Evolutionary conservation across 2,797 vertebrate species (phyloP).

Genomic region (Hoplostethus atlanticus): DNA sequence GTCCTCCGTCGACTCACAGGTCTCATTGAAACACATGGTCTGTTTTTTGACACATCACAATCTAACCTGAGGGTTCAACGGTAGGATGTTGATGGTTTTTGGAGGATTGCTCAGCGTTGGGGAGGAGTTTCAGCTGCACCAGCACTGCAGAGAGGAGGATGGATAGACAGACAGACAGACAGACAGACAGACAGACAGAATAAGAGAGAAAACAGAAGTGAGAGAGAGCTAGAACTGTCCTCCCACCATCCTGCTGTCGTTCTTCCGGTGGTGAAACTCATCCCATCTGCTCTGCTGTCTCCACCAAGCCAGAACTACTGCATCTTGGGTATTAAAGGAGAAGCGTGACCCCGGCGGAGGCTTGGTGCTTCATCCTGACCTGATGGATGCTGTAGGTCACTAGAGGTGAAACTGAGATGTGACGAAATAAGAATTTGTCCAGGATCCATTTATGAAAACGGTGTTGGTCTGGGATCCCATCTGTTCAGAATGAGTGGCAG

Average conservation of each 20-base stretch:
- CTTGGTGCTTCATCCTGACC: background rate
- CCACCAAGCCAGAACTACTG: slow-evolving; percentile 43
- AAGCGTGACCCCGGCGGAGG: slow-evolving; percentile 26
- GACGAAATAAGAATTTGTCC: slow-evolving; percentile 28
- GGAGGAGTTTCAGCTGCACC: slow-evolving; percentile 33
- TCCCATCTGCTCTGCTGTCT: slow-evolving; percentile 67
- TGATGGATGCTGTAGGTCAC: background rate
- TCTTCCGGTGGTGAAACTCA: slow-evolving; percentile 43
- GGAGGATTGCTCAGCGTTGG: background rate
- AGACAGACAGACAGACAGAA: slow-evolving; percentile 58
- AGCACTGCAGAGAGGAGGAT: too few relatives aligned
- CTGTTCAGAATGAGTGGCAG: slow-evolving; percentile 8
- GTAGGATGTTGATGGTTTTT: background rate
- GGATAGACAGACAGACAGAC: too few relatives aligned
- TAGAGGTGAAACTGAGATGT: background rate
- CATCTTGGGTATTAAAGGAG: slow-evolving; percentile 20
- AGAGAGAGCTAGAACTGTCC: slow-evolving; percentile 54
- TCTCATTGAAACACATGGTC: too few relatives aligned
- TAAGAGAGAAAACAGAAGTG: slow-evolving; percentile 61
- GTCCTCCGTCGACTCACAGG: too few relatives aligned
- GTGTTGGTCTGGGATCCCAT: slow-evolving; percentile 21
- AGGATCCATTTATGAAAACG: slow-evolving; percentile 22
- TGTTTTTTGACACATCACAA: too few relatives aligned
- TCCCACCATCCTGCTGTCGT: slow-evolving; percentile 67
- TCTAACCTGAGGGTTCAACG: too few relatives aligned